A percentile compares a stretch with the other conserved stretches of the same genome.
Evolutionary conservation across 2,888 invertebrate species (phyloP).

Genomic region (Xylota segnis): DNA sequence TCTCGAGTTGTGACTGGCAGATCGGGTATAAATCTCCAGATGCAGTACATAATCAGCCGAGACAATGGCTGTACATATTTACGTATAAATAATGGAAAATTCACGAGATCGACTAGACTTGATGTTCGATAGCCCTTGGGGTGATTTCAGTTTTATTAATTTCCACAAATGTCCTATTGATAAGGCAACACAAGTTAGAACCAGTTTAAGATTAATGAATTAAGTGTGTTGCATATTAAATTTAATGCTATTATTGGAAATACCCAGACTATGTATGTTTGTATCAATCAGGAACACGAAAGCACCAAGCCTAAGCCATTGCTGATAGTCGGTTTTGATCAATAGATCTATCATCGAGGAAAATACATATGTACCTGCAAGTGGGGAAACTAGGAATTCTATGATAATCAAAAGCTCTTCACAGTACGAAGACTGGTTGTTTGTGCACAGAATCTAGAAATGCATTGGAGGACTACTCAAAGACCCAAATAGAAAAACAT

Average conservation of each 20-base stretch:
- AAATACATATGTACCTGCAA: too few relatives aligned
- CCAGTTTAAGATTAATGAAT: not conserved
- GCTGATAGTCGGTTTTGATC: too few relatives aligned
- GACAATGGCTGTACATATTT: not conserved
- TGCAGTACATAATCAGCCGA: not conserved
- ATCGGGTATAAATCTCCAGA: not conserved
- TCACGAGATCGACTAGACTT: constrained; percentile 26
- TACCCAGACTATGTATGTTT: too few relatives aligned
- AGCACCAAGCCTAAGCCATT: too few relatives aligned
- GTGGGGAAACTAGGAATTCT: too few relatives aligned
- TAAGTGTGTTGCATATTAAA: not conserved
- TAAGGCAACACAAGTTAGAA: not conserved
- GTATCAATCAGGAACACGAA: too few relatives aligned
- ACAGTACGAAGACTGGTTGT: too few relatives aligned
- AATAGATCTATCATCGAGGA: too few relatives aligned
- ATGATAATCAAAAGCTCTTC: too few relatives aligned
- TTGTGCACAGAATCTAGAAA: too few relatives aligned
- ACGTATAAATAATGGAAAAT: constrained; percentile 32
- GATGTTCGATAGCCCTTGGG: constrained; percentile 11
- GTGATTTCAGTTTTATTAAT: constrained; percentile 5
- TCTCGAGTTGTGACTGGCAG: not conserved
- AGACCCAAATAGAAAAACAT: too few relatives aligned
- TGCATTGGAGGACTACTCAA: too few relatives aligned
- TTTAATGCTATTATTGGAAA: not conserved
- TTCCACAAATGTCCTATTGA: not conserved